Conservation (phyloP, 2,797 vertebrate genomes). For the Agapornis canus region DNA sequence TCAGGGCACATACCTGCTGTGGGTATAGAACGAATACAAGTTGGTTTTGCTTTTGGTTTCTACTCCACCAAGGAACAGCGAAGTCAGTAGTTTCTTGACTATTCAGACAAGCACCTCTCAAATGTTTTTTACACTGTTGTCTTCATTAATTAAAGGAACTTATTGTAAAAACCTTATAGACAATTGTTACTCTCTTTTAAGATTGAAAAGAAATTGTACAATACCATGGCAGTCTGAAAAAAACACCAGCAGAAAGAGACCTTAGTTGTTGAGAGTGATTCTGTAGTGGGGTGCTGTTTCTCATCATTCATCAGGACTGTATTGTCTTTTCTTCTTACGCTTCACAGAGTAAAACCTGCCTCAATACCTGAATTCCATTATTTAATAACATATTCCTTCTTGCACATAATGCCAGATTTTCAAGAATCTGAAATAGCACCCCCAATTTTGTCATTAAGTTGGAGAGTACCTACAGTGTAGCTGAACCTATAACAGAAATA, state of each 20-base stretch:
- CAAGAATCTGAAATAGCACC: not conserved
- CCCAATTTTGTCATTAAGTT: not conserved
- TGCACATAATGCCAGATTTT: not conserved
- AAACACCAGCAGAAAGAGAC: rapidly evolving
- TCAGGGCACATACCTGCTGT: not conserved
- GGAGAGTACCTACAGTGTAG: not conserved
- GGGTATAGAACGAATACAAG: not conserved
- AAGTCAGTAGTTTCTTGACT: not conserved
- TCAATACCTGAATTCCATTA: not conserved
- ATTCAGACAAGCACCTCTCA: not conserved
- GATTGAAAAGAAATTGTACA: not conserved
- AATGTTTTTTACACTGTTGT: not conserved
- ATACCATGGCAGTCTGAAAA: not conserved
- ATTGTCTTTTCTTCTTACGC: not conserved
- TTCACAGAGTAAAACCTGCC: not conserved
- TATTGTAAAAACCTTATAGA: not conserved
- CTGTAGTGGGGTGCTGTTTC: not conserved
- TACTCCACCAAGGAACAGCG: not conserved
- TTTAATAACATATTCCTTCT: not conserved
- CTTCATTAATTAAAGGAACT: not conserved
- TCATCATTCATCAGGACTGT: not conserved
- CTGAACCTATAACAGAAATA: not conserved
- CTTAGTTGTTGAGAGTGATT: not conserved
- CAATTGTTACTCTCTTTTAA: not conserved
- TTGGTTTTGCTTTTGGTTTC: not conserved